phyloP scores from a whole-genome alignment of 2,113 vertebrate species.

The Odontophorus gujanensis region DNA sequence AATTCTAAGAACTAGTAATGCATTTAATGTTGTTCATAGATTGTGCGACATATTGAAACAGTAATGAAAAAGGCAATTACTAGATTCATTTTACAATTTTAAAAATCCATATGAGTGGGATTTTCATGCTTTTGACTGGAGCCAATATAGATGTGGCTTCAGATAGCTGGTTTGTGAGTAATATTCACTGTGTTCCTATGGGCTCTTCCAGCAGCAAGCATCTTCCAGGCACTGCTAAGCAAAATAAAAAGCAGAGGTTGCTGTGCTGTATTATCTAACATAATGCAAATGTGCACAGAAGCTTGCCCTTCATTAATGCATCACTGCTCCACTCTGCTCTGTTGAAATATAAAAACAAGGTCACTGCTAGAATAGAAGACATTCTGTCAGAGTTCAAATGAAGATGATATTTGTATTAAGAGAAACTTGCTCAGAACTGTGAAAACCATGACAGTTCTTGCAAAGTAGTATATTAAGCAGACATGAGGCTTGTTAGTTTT shows the following conservation, averaged over 20 bases:
- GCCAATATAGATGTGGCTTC: neutral
- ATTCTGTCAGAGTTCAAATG: neutral
- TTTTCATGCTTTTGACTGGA: neutral
- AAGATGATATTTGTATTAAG: neutral
- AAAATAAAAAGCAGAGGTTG: neutral
- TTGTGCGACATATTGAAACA: neutral
- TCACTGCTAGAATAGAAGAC: neutral
- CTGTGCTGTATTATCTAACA: neutral
- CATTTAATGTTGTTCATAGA: neutral
- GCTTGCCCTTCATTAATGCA: neutral
- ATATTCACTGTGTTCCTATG: neutral
- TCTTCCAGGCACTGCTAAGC: neutral
- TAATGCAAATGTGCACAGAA: neutral
- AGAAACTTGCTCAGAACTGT: neutral
- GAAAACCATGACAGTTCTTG: neutral
- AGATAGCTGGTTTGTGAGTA: neutral
- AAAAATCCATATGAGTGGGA: neutral
- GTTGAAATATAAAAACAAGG: neutral
- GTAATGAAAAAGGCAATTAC: constrained; percentile 12
- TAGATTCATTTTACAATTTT: neutral
- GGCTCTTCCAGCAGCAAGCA: neutral
- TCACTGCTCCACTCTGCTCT: neutral
- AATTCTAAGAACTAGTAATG: neutral
- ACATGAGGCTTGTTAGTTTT: neutral
- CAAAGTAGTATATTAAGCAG: neutral